Evolutionary conservation across 2,888 invertebrate genomes (phyloP).

Genomic region (Xylota sylvarum): DNA sequence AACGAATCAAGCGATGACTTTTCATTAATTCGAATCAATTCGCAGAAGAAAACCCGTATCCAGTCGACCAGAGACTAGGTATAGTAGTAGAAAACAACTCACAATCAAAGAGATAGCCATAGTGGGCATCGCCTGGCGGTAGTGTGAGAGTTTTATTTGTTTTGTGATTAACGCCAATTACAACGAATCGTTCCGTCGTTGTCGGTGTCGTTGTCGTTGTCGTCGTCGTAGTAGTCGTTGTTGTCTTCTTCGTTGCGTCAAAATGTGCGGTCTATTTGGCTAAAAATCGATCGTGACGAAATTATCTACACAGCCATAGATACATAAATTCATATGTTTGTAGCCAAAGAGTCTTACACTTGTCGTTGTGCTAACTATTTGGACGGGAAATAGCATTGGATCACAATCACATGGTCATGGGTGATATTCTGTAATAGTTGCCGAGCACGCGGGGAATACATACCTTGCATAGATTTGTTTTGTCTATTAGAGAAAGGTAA

Average conservation of each 20-base stretch:
- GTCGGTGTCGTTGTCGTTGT: slow-evolving; percentile 17
- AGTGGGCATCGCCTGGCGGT: slow-evolving; percentile 7
- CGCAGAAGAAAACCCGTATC: slow-evolving; percentile 31
- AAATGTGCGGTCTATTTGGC: slow-evolving; percentile 45
- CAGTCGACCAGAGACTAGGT: background rate
- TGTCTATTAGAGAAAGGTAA: background rate
- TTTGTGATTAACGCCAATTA: slow-evolving; percentile 75
- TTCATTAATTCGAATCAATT: slow-evolving; percentile 73
- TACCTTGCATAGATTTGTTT: slow-evolving; percentile 9
- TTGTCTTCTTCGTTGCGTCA: slow-evolving; percentile 43
- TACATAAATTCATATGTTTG: too few species aligned
- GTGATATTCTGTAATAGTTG: slow-evolving; percentile 14
- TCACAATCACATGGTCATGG: slow-evolving; percentile 46
- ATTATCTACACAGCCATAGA: slow-evolving; percentile 1
- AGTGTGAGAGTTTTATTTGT: slow-evolving; percentile 60
- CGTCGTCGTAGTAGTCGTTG: background rate
- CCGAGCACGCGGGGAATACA: slow-evolving; percentile 25
- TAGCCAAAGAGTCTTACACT: slow-evolving; percentile 9
- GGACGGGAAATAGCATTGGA: slow-evolving; percentile 7
- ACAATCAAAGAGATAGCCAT: slow-evolving; percentile 16
- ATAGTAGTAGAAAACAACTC: background rate
- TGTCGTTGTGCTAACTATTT: slow-evolving; percentile 7
- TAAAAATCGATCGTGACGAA: slow-evolving; percentile 67
- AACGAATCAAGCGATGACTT: slow-evolving; percentile 63
- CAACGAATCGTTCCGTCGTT: slow-evolving; percentile 21